Conservation (phyloP, 1,140 invertebrate genomes). For the Manduca sexta region DNA sequence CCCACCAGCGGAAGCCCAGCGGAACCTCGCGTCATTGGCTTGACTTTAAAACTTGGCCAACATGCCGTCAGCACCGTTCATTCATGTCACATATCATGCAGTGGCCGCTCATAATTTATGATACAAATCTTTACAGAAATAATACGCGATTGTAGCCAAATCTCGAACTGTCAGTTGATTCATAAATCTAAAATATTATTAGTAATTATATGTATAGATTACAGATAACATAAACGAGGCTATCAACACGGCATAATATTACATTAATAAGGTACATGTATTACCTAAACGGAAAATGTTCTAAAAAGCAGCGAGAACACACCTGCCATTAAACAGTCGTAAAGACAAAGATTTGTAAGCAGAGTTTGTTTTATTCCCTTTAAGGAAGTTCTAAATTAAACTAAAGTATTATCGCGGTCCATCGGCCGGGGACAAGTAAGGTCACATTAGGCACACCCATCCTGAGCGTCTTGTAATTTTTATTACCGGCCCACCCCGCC, state of each 20-base stretch:
- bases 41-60: constrained; percentile 33
- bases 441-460: constrained; percentile 58
- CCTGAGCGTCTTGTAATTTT: constrained; percentile 59
- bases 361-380: too few relatives aligned
- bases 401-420: constrained; percentile 25
- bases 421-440: constrained; percentile 37
- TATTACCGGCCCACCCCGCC: constrained; percentile 55
- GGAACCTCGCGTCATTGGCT: constrained; percentile 66
- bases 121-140: constrained; percentile 8
- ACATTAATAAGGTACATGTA: too few relatives aligned
- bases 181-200: too few relatives aligned
- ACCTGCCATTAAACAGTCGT: too few relatives aligned
- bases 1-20: constrained; percentile 44
- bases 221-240: too few relatives aligned
- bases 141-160: background rate
- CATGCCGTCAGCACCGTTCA: constrained; percentile 24
- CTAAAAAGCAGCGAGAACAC: too few relatives aligned
- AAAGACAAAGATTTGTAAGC: too few relatives aligned
- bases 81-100: constrained; percentile 31
- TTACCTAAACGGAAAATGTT: too few relatives aligned
- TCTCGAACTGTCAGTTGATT: too few relatives aligned
- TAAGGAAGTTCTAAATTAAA: background rate
- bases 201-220: too few relatives aligned
- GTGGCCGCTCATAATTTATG: constrained; percentile 19
- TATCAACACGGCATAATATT: too few relatives aligned